Base-by-base conservation (phyloP, 2,113 vertebrate genomes). In the Boulengeromyrus knoepffleri region DNA sequence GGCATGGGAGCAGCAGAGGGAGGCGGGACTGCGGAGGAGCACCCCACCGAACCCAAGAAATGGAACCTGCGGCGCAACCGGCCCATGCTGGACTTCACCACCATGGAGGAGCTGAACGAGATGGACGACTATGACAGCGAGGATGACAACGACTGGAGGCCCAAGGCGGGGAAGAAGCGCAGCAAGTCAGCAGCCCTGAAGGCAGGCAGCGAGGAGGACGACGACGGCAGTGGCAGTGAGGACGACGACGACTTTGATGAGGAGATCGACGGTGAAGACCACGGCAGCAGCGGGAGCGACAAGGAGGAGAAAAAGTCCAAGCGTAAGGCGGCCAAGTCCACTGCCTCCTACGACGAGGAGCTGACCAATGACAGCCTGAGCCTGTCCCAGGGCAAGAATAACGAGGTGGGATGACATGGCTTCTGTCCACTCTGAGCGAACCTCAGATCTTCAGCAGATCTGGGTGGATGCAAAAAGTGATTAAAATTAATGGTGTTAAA, bases 71-170 rank as follows among this genome's bases (percentile, higher is more conserved):
- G 99, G 50, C 95, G 98, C 90, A 99, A 99, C 92, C 96, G 98
- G 0, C 98, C 98, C 0, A 94, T 98, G 90, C 93, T 99, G 92
- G 98, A 99, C 95, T 99, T 99, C 90, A 97, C 99, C 1, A 98
- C 98, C 0, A 99, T 99, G 97, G 98, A 98, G 94, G 98, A 99
- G 21, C 95, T 99, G 89, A 99, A 99, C 85, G 98, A 98, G 87
- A 99, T 99, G 96, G 99, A 99, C 90, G 98, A 99, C 94, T 99
- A 99, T 10, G 99, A 99, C 66, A 99, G 98, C 5, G 99, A 99
- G 92, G 99, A 99, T 52, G 99, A 99, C 92, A 99, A 99, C 27
- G 99, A 99, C 92, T 99, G 99, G 99, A 95, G 98, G 31, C 99
- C 99, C 4, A 94, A 97, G 3, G 96, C 95, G 2, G 98, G 93